phyloP scores from a whole-genome alignment of 2,888 invertebrate genomes.

The Drosophila algonquin region DNA sequence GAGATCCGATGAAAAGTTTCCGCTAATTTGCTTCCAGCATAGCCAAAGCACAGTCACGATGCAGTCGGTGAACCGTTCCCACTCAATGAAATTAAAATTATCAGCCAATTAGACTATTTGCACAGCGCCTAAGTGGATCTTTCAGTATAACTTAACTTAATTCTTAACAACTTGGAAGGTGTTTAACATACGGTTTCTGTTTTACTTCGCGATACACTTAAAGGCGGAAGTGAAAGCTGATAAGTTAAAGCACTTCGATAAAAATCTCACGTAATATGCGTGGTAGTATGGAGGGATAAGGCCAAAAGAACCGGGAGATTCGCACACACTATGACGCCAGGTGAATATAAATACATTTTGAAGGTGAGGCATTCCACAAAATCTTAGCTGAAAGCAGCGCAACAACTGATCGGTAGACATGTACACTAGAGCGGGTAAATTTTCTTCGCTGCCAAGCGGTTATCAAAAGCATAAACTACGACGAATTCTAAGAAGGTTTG shows the following conservation, averaged over 20 bases:
- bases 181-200: not conserved
- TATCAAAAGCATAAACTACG: no score
- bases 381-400: no score
- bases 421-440: no score
- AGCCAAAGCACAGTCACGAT: slow-evolving; percentile 24
- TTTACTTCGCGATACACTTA: not conserved
- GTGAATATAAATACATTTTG: no score
- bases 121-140: slow-evolving; percentile 21
- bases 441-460: no score
- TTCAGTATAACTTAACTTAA: not conserved
- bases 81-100: slow-evolving; percentile 18
- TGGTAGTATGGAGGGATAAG: not conserved
- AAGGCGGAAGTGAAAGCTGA: not conserved
- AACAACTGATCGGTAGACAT: not conserved
- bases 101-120: slow-evolving; percentile 36
- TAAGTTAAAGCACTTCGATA: slow-evolving; percentile 1
- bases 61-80: slow-evolving; percentile 14
- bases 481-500: no score
- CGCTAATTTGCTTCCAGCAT: slow-evolving; percentile 16
- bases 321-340: not conserved
- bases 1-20: slow-evolving; percentile 21
- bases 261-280: not conserved
- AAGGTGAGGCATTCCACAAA: not conserved
- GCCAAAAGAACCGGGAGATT: not conserved
- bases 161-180: not conserved